Conservation (phyloP, 1,140 invertebrate genomes). For the Sinonovacula constricta region DNA sequence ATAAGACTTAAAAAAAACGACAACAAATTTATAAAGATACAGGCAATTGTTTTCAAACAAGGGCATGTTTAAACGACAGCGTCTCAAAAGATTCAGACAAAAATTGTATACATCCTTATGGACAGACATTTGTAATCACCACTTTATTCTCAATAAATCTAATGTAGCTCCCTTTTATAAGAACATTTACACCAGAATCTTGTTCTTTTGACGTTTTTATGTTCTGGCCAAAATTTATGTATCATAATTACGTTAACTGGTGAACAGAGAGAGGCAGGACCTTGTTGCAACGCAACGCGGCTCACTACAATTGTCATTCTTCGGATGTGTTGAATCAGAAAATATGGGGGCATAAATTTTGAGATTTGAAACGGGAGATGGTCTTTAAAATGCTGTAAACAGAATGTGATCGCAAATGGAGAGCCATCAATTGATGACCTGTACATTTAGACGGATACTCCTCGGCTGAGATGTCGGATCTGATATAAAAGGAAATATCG, state of each 20-base stretch:
- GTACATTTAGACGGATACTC: background rate
- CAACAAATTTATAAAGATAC: no score
- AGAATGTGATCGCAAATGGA: background rate
- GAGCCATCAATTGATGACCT: constrained; percentile 5
- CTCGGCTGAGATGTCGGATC: no score
- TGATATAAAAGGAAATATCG: no score
- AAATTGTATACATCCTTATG: no score
- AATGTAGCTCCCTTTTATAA: background rate
- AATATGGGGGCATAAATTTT: constrained; percentile 38
- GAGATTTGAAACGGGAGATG: constrained; percentile 37
- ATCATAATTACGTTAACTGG: constrained; percentile 30
- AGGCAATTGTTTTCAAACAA: no score
- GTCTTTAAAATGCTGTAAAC: constrained; percentile 48
- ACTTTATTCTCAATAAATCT: constrained; percentile 43
- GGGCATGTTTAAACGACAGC: no score
- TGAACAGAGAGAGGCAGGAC: constrained; percentile 1
- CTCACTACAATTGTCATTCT: constrained; percentile 16
- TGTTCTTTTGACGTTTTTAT: constrained; percentile 46
- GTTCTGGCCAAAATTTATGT: constrained; percentile 43
- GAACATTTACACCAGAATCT: constrained; percentile 41
- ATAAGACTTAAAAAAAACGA: no score
- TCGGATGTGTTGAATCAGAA: constrained; percentile 39
- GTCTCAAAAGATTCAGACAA: no score
- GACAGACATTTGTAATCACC: constrained; percentile 1
- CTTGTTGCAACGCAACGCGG: background rate